Base-by-base conservation (phyloP, 1,140 invertebrate species). In the Littorina saxatilis region DNA sequence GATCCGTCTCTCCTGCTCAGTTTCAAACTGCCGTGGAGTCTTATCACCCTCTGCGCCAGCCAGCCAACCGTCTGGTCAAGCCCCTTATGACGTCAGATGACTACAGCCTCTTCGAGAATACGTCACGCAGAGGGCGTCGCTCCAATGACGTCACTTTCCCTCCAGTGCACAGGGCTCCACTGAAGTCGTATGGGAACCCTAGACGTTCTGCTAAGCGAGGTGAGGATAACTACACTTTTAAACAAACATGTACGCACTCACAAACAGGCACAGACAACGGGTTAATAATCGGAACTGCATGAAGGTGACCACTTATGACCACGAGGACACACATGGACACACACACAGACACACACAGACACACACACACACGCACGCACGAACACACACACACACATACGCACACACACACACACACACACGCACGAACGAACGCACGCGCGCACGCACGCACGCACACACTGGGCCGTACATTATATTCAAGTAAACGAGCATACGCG, bases 1-100 rank as follows among this genome's bases (percentile, higher is more conserved):
- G 66, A 17, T 39, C 66, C 9, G 35, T 68, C 13, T 68, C 66
- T 20, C 66, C 7, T 2, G 66, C 66, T 35, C 66, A 68, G 66
- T 68, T 39, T 23, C 35, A 68, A 5, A 35, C 66, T 5, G 66
- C 35, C 1, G 7, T 68, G 66, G 9, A 37, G 3, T 20, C 43
- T 9, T 47, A 32, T 17, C 66, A 68, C 13, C 35, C 66, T 20
- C 13, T 9, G 1, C 66, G 35, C 35, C 7, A 9, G 17, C 35
- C 66, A 13, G 66, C 66, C 66, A 68, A 68, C 35, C 66, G 66
- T 13, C 63, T 68, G 27, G 35, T 27, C 66, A 68, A 39, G 20
- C 13, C 35, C 66, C 5, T 35, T 15, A 39, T 68, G 35, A 68
- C 66, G 35, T 68, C 0, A 29, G 13, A 68, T 35, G 35, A 15